phyloP scores from a whole-genome alignment of 2,113 vertebrate genomes.

The Columba janthina region DNA sequence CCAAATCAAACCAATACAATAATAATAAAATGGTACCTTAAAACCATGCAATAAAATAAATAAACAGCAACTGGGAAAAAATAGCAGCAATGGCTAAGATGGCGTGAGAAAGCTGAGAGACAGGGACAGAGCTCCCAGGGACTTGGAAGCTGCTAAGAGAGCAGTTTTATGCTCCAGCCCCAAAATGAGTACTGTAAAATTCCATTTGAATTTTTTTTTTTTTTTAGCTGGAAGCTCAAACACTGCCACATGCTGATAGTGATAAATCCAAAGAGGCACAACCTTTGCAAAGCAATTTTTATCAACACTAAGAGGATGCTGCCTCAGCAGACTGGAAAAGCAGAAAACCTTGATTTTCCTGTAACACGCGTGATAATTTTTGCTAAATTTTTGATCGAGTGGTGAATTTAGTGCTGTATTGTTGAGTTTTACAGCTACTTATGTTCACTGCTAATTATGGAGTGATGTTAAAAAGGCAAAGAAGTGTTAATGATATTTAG shows the following conservation, averaged over 20 bases:
- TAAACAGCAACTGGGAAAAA: constrained; percentile 12
- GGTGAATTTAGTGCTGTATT: background rate
- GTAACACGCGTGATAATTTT: constrained; percentile 44
- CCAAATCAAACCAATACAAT: background rate
- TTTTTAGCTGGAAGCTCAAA: constrained; percentile 59
- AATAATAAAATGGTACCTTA: background rate
- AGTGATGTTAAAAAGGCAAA: background rate
- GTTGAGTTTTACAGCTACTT: background rate
- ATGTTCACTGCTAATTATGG: constrained; percentile 21
- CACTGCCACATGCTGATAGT: constrained; percentile 60
- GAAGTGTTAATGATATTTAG: background rate
- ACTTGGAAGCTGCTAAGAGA: constrained; percentile 60
- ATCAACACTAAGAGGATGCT: constrained; percentile 61
- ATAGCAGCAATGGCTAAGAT: background rate
- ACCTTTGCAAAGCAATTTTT: constrained; percentile 71
- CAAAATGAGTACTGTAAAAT: constrained; percentile 69
- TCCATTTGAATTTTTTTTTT: constrained; percentile 64
- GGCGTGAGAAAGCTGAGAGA: constrained; percentile 31
- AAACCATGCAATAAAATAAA: background rate
- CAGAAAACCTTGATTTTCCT: constrained; percentile 39
- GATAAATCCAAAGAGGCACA: constrained; percentile 72
- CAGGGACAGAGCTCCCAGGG: constrained; percentile 10
- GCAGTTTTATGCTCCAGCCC: constrained; percentile 47
- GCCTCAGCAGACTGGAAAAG: constrained; percentile 56
- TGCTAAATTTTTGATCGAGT: background rate